Base-by-base conservation (phyloP, 2,797 vertebrate genomes). In the Petrocephalus sullivani region DNA sequence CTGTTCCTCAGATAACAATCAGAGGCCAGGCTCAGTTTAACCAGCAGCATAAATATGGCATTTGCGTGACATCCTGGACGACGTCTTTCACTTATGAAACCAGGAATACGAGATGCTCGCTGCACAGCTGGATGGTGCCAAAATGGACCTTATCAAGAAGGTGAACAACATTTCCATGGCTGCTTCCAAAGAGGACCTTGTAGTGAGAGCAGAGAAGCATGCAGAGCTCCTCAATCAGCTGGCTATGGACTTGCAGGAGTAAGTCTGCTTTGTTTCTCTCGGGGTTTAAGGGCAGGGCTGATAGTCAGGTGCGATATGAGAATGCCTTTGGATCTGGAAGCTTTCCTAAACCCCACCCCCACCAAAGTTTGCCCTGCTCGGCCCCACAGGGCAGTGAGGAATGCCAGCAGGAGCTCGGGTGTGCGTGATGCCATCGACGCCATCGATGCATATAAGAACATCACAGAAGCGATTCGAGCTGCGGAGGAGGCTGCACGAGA, bases 61-160 rank as follows among this genome's bases (percentile, higher is more conserved):
- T 54, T 84, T 23, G 46, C 3, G 21, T 23, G 4, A 84, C 10
- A 28, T 14, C 82, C 37, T 53, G 82, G 23, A 12, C 0, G 46
- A 83, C 5, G 21, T 84, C 12, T 82, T 33, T n/a, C 57, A n/a
- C 67, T 53, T 71, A 21, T 46, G 53, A 14, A 14, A 46, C 16
- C 51, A 99, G 98, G 97, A 97, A 87, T 99, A 97, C 10, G 97
- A 98, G 93, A 91, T 92, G 83, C 92, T 98, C 88, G 97, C 96
- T 37, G 96, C 96, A 87, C 93, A 96, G 91, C 91, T 99, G 93
- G 97, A 98, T 90, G 97, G 96, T 12, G 97, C 95, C 89, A 97
- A 97, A 91, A 96, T 92, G 0, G 96, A 97, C 88, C 94, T 99
- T 88, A 96, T 90, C 88, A 95, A 95, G 89, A 97, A 96, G 92